phyloP scores from a whole-genome alignment of 2,888 invertebrate genomes.

The Epirrhoe alternata region DNA sequence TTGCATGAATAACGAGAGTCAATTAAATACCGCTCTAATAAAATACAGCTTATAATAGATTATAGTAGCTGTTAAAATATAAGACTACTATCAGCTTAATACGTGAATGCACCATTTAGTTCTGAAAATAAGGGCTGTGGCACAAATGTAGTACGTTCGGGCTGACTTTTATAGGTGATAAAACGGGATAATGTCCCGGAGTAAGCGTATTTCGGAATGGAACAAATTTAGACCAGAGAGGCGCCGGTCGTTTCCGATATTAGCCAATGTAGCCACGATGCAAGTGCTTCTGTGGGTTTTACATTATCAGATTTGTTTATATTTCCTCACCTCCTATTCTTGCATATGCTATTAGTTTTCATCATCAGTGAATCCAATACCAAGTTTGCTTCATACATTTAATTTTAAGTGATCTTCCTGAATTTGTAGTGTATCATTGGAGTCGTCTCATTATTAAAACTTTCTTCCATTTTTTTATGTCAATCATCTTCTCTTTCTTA shows the following conservation, averaged over 20 bases:
- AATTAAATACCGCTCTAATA: no score
- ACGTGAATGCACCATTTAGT: constrained; percentile 54
- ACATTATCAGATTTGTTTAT: constrained; percentile 44
- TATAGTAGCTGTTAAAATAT: neutral
- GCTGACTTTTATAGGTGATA: constrained; percentile 84
- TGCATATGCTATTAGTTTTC: no score
- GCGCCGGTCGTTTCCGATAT: constrained; percentile 68
- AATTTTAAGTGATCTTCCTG: no score
- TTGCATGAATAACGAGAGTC: neutral
- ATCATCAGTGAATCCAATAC: no score
- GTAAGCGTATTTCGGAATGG: constrained; percentile 82
- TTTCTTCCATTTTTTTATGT: no score
- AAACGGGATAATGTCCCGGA: constrained; percentile 82
- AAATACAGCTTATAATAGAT: neutral
- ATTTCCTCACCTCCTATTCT: no score
- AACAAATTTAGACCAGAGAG: constrained; percentile 81
- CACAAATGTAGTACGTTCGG: constrained; percentile 80
- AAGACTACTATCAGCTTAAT: neutral
- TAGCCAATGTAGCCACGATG: constrained; percentile 66
- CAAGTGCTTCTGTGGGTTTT: constrained; percentile 41
- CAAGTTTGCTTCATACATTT: no score
- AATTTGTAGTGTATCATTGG: no score
- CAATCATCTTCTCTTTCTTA: no score
- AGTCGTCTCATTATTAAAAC: no score
- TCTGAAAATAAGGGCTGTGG: constrained; percentile 79